A percentile compares a stretch with the other conserved stretches of the same genome.
phyloP scores from a whole-genome alignment of 2,888 invertebrate species.

The Pheosia tremula region DNA sequence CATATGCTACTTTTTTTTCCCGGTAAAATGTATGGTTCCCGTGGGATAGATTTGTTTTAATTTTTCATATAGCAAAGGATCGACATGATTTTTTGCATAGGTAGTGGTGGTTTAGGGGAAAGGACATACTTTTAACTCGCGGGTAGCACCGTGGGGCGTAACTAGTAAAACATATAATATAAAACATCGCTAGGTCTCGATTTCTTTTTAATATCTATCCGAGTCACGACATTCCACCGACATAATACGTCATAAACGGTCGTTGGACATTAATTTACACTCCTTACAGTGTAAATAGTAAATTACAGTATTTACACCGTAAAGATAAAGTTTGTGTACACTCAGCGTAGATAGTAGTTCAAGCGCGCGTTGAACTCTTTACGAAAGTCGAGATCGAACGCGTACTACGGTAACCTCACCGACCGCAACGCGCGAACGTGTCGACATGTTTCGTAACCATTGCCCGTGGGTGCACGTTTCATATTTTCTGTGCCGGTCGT shows the following conservation, averaged over 20 bases:
- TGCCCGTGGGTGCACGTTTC: slow-evolving; percentile 12
- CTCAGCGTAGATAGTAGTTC: slow-evolving; percentile 18
- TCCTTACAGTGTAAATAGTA: slow-evolving; percentile 40
- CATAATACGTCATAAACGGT: slow-evolving; percentile 18
- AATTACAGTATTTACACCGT: slow-evolving; percentile 48
- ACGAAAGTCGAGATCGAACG: slow-evolving; percentile 58
- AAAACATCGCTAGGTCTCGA: no score
- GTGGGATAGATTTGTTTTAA: no score
- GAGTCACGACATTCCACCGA: not conserved
- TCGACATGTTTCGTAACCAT: slow-evolving; percentile 20
- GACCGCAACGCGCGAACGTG: slow-evolving; percentile 14
- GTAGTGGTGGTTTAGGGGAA: no score
- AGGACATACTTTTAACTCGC: no score
- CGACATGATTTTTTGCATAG: no score
- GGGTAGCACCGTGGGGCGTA: no score
- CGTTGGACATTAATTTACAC: slow-evolving; percentile 38
- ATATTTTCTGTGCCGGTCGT: not conserved
- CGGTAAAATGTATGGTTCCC: no score
- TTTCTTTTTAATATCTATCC: not conserved
- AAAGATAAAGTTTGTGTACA: slow-evolving; percentile 47
- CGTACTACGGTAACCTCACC: slow-evolving; percentile 23
- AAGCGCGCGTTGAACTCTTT: slow-evolving; percentile 78
- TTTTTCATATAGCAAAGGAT: no score
- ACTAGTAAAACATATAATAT: no score
- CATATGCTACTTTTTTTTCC: no score